These are phyloP conservation scores for Thecocarcelia acutangulata DNA, from an alignment of 2,888 invertebrate species.

Conservation along the genomic window DNA sequence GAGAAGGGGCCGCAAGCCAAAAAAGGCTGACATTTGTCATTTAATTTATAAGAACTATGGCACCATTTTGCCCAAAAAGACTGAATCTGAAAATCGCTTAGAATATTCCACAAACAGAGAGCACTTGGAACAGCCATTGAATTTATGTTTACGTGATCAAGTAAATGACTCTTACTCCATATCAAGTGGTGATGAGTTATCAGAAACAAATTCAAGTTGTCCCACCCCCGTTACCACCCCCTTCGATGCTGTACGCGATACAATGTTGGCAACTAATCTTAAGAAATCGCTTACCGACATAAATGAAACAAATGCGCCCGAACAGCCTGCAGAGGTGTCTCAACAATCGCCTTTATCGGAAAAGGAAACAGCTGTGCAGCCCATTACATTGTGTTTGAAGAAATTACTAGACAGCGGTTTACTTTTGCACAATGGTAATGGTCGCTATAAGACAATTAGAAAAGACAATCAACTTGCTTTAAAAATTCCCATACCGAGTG, in stretches of 20 bases:
- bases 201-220: constrained; percentile 56
- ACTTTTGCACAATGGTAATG: constrained; percentile 79
- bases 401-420: constrained; percentile 84
- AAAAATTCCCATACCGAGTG: constrained; percentile 78
- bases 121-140: constrained; percentile 87
- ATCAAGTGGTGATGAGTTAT: constrained; percentile 77
- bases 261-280: constrained; percentile 75
- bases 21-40: constrained; percentile 95
- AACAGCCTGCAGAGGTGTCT: neutral
- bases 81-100: constrained; percentile 70
- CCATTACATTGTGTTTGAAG: constrained; percentile 90
- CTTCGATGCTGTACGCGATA: constrained; percentile 72
- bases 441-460: constrained; percentile 79
- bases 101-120: constrained; percentile 74
- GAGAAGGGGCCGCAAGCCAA: constrained; percentile 92
- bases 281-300: constrained; percentile 80
- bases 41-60: constrained; percentile 95
- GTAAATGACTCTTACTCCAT: constrained; percentile 75
- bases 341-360: neutral
- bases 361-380: constrained; percentile 84
- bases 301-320: constrained; percentile 15
- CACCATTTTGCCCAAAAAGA: constrained; percentile 88
- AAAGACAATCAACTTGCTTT: constrained; percentile 81
- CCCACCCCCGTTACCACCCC: constrained; percentile 75
- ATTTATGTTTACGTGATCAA: constrained; percentile 90